Conservation (phyloP, 2,888 invertebrate species). For the Tholera decimalis region DNA sequence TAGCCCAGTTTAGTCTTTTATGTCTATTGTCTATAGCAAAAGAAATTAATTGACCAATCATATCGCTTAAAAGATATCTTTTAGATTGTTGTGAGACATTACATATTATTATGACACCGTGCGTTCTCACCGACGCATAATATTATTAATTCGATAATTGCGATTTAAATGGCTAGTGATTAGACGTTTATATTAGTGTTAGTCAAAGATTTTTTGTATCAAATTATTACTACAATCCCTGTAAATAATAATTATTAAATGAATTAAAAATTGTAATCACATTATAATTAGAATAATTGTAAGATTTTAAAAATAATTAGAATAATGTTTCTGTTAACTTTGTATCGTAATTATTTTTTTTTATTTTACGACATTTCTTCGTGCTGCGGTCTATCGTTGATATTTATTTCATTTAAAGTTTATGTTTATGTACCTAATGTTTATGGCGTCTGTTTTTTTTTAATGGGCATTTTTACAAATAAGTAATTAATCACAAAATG, state of each 20-base stretch:
- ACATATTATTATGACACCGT: slow-evolving; percentile 56
- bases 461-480: slow-evolving; percentile 44
- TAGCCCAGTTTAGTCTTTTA: too few species aligned
- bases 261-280: slow-evolving; percentile 67
- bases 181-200: slow-evolving; percentile 87
- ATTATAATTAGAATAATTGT: slow-evolving; percentile 52
- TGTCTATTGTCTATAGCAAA: too few species aligned
- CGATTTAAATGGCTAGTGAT: slow-evolving; percentile 91
- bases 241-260: slow-evolving; percentile 78
- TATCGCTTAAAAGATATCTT: neutral
- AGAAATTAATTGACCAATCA: too few species aligned
- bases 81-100: too few species aligned
- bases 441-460: slow-evolving; percentile 9
- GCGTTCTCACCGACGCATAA: slow-evolving; percentile 62
- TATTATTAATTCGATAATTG: slow-evolving; percentile 76
- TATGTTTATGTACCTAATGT: slow-evolving; percentile 5
- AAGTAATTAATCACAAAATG: slow-evolving; percentile 26
- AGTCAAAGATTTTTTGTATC: slow-evolving; percentile 77
- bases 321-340: slow-evolving; percentile 61
- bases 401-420: slow-evolving; percentile 25
- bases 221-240: slow-evolving; percentile 74
- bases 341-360: slow-evolving; percentile 44
- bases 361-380: slow-evolving; percentile 36
- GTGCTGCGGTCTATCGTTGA: slow-evolving; percentile 57
- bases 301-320: slow-evolving; percentile 53